Evolutionary conservation across 1,140 invertebrate species (phyloP), one percentile per base, ranked within the genome.

Genomic region (Philotrypesis tridentata): DNA sequence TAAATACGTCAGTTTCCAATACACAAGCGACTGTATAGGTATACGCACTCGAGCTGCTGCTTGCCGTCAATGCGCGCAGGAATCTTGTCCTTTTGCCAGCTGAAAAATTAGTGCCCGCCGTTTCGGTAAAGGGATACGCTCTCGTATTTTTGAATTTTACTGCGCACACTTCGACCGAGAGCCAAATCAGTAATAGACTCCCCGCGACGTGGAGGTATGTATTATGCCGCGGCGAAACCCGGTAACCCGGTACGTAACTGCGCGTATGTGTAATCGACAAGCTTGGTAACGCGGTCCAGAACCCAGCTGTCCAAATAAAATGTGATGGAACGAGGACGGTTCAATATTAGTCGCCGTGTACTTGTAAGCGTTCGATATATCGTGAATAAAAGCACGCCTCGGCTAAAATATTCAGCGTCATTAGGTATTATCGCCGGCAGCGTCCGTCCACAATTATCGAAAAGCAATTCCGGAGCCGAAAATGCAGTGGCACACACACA

Each of bases 21-120:
- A 40, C 43, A 23, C 48, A 17, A 17, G 0, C 40, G 40, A 14
- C 17, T 43, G 33, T 37, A 37, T n/a, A n/a, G n/a, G n/a, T n/a
- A n/a, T n/a, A n/a, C n/a, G n/a, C n/a, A n/a, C n/a, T n/a, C n/a
- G n/a, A n/a, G n/a, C n/a, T n/a, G n/a, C n/a, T n/a, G n/a, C n/a
- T n/a, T n/a, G n/a, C 33, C 9, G 33, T 3, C 33, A 37, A 3
- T 5, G 23, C 37, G 12, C 27, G 71, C 9, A 71, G 77, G 55
- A 71, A 79, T 71, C 31, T 70, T 71, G 67, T 83, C 82, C 83
- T 85, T 84, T 85, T n/a, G n/a, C 81, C 73, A 73, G 77, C 68
- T 74, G 83, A 82, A 37, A 79, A 60, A 31, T 43, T 37, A 77
- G 40, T 37, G 37, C 40, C 4, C 6, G 27, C 25, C 43, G 61